Conservation (phyloP, 1,140 invertebrate genomes). For the Drosophila paulistorum region DNA sequence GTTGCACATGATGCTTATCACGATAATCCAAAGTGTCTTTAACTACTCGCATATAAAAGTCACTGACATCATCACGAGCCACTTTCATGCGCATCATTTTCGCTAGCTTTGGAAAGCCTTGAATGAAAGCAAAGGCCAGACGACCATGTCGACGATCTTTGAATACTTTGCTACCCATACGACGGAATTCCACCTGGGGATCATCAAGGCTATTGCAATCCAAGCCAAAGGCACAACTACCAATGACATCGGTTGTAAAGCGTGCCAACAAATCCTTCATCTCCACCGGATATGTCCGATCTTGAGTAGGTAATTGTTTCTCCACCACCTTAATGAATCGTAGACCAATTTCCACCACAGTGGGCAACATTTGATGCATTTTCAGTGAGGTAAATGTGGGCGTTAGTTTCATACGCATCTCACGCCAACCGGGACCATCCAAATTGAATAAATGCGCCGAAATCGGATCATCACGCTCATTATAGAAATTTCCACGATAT, state of each 20-base stretch:
- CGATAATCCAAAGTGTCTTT: constrained; percentile 83
- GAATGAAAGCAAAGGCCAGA: constrained; percentile 42
- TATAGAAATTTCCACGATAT: constrained; percentile 83
- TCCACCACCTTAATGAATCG: constrained; percentile 70
- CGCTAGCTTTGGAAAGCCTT: constrained; percentile 49
- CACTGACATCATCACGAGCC: constrained; percentile 79
- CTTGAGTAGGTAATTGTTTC: constrained; percentile 23
- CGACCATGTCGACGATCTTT: constrained; percentile 37
- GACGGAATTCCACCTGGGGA: constrained; percentile 84
- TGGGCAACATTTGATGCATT: constrained; percentile 84
- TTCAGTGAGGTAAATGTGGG: constrained; percentile 85
- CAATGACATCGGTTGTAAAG: constrained; percentile 86
- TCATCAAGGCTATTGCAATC: constrained; percentile 84
- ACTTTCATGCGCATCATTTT: constrained; percentile 57
- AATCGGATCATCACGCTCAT: constrained; percentile 83
- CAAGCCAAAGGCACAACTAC: constrained; percentile 85
- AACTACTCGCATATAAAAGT: constrained; percentile 83
- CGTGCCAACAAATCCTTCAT: constrained; percentile 83
- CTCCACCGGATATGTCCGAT: constrained; percentile 39
- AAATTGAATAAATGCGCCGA: constrained; percentile 83
- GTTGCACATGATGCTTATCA: constrained; percentile 81
- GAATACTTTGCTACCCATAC: constrained; percentile 67
- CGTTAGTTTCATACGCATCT: constrained; percentile 84
- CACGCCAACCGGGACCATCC: constrained; percentile 84
- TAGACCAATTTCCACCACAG: constrained; percentile 70